These are phyloP conservation scores for Morone chrysops DNA, from an alignment of 2,113 vertebrate genomes.

Conservation along the genomic window DNA sequence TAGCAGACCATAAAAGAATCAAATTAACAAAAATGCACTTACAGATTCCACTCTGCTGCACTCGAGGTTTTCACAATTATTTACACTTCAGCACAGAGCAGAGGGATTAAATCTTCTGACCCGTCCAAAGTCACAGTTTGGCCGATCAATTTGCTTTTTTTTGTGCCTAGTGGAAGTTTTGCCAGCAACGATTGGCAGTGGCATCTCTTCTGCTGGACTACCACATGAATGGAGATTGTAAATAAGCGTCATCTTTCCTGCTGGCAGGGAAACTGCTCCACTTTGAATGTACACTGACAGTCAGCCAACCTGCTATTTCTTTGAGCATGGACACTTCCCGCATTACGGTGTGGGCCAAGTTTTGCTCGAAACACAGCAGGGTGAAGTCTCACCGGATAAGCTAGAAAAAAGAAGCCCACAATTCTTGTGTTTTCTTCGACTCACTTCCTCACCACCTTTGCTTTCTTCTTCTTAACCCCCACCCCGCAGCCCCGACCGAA, in stretches of 20 bases:
- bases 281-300: constrained; percentile 24
- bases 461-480: constrained; percentile 37
- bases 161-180: background rate
- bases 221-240: constrained; percentile 27
- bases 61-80: constrained; percentile 54
- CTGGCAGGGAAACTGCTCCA: constrained; percentile 18
- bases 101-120: constrained; percentile 62
- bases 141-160: constrained; percentile 47
- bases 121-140: constrained; percentile 62
- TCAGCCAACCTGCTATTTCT: constrained; percentile 29
- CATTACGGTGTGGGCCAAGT: background rate
- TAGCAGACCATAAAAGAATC: constrained; percentile 41
- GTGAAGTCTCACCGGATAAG: background rate
- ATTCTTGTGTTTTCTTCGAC: constrained; percentile 3
- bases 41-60: constrained; percentile 46
- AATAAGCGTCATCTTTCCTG: constrained; percentile 37
- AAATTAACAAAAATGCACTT: constrained; percentile 44
- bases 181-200: constrained; percentile 52
- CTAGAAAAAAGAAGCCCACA: background rate
- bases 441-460: constrained; percentile 1
- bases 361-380: constrained; percentile 8
- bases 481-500: constrained; percentile 18
- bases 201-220: constrained; percentile 33
- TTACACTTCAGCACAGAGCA: constrained; percentile 59
- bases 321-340: background rate